phyloP scores from a whole-genome alignment of 35 echinoderm and acorn worm species.

The Strongylocentrotus purpuratus region DNA sequence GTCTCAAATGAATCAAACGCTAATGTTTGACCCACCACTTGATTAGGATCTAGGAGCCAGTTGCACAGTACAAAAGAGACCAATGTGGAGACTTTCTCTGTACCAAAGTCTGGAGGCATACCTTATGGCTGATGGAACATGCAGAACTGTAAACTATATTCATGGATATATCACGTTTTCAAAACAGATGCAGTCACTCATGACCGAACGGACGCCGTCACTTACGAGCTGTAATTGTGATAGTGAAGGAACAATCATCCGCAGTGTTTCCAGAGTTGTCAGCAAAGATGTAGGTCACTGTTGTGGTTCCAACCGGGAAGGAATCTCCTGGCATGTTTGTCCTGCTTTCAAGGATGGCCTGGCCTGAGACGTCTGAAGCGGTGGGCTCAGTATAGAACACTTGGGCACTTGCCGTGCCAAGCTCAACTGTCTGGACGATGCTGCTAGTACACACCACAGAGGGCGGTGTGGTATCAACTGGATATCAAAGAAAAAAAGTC shows the following conservation, averaged over 20 bases:
- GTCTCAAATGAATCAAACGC: too few relatives aligned
- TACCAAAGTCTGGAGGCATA: too few relatives aligned
- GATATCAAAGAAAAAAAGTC: not conserved
- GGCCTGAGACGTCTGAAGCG: slow-evolving; percentile 63
- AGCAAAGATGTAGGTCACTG: slow-evolving; percentile 54
- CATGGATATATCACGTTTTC: too few relatives aligned
- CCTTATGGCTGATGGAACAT: too few relatives aligned
- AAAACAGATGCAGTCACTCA: not conserved
- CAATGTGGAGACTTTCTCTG: too few relatives aligned
- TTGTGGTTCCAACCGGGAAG: slow-evolving; percentile 51
- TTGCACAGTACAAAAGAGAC: too few relatives aligned
- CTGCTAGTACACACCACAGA: slow-evolving; percentile 26
- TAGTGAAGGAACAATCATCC: slow-evolving; percentile 27
- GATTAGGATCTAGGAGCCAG: too few relatives aligned
- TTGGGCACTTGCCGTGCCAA: slow-evolving; percentile 29
- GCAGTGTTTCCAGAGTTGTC: slow-evolving; percentile 53
- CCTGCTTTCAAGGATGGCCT: not conserved
- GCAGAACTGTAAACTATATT: too few relatives aligned
- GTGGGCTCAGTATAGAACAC: slow-evolving; percentile 55
- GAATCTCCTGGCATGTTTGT: slow-evolving; percentile 35
- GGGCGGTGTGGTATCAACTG: slow-evolving; percentile 62
- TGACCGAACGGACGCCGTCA: not conserved
- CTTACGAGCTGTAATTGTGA: slow-evolving; percentile 31
- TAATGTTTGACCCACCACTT: too few relatives aligned
- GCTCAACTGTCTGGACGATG: slow-evolving; percentile 19